Evolutionary conservation across 2,888 invertebrate genomes (phyloP), one percentile per base, ranked within the genome.

Genomic region (Notodonta dromedarius): DNA sequence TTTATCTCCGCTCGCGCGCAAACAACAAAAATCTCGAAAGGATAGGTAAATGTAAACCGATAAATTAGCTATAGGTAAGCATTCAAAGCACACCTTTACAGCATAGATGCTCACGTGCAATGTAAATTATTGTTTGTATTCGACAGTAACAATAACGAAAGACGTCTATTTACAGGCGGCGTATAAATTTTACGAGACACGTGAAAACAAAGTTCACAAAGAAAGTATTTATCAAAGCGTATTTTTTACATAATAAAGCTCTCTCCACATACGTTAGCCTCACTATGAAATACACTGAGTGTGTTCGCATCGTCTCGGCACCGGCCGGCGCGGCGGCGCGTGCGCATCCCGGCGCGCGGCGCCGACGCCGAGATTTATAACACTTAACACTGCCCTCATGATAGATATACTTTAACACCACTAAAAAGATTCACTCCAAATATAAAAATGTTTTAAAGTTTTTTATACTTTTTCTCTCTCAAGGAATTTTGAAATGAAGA

Each of bases 301-400:
- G 16, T 59, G 61, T 55, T 55, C 59, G 35, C 57, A 13, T 58
- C 63, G 62, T 59, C 65, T 60, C 58, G 65, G 50, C 63, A 61
- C 50, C 64, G 24, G 51, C 54, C 14, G 50, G 16, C 57, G 13
- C 65, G 62, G 55, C 58, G 62, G 55, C 74, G 67, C 60, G 56
- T 57, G 61, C 69, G 64, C 73, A 62, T 39, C 61, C 58, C 73
- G 80, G 79, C 81, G 81, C 61, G 58, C 73, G 80, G 79, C 81
- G 81, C 80, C 81, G 67, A 61, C 74, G 59, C 16, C 39, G 57
- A 77, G 77, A 83, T 82, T 80, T 80, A 83, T 76, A 75, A 69
- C 67, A 73, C 71, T 70, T 69, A 72, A 73, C 70, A 64, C 63
- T 60, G 62, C 65, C 48, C 57, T 66, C 58, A 62, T 66, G 69